Base-by-base conservation (phyloP, 2,888 invertebrate genomes). In the Drosophila kuntzei region DNA sequence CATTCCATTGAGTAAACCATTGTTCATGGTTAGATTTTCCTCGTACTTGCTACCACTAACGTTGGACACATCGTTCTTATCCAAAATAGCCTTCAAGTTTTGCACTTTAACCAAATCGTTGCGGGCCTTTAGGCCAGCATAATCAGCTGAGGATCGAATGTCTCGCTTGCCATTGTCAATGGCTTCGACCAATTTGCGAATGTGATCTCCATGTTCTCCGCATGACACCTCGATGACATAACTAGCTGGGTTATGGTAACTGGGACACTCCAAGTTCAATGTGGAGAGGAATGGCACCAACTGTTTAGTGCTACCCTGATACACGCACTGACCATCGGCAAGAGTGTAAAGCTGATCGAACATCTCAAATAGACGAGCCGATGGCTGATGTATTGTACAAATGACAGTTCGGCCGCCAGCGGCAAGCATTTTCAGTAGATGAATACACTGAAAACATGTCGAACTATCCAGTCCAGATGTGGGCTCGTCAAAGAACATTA, bases 401-500 rank as follows among this genome's bases (percentile, higher is more conserved):
- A 98, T 97, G 80, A 98, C 97, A 0, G 98, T 98, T 71, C 98
- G 94, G 9, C 98, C 98, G 5, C 97, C 98, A 27, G 95, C 94
- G 0, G 98, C 98, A 76, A 99, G 92, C 46, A 96, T 96, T 93
- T 98, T 98, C 87, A 98, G 93, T 71, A 98, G 92, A 7, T 96
- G 95, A 75, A 98, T 97, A 90, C 98, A 98, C 92, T 98, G 98
- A 93, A 97, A 98, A 90, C 98, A 98, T 0, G 98, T 98, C 0
- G 98, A 97, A 80, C 98, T 98, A 93, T 99, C 98, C 90, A 99
- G 93, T 3, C 98, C 98, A 77, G 98, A 98, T 73, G 98, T 98
- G 0, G 98, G 98, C 92, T 98, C 98, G 91, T 98, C 98, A 91
- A 98, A 98, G 93, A 98, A 98, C 98, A 98, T 98, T 71, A 98